A percentile compares a stretch with the other conserved stretches of the same genome.
Conservation (phyloP, 2,113 vertebrate species). For the Notiomystis cincta region DNA sequence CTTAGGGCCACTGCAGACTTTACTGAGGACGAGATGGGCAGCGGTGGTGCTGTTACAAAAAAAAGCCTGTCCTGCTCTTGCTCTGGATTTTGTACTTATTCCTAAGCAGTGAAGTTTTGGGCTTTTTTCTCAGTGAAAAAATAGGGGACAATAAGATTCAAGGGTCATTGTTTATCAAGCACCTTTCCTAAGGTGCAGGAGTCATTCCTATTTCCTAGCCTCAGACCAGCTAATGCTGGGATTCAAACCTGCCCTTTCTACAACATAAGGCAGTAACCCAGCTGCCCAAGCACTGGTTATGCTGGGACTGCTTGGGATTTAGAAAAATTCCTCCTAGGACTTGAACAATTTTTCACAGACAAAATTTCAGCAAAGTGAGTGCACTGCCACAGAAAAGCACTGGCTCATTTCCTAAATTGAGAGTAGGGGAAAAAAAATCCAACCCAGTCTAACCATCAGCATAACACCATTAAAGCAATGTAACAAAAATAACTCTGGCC, state of each 20-base stretch:
- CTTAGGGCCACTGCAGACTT: background rate
- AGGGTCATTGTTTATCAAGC: background rate
- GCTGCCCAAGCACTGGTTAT: background rate
- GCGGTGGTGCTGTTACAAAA: background rate
- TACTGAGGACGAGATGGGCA: background rate
- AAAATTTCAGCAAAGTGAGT: background rate
- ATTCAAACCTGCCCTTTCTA: background rate
- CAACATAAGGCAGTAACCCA: background rate
- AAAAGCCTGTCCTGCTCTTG: background rate
- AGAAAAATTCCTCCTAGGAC: background rate
- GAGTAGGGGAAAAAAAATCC: background rate
- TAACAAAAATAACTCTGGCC: constrained; percentile 21
- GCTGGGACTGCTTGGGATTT: background rate
- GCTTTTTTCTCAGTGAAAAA: background rate
- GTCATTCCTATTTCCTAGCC: background rate
- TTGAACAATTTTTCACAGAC: background rate
- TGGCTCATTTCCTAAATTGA: background rate
- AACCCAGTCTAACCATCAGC: background rate
- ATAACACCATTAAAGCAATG: background rate
- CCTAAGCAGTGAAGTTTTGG: background rate
- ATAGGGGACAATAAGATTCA: background rate
- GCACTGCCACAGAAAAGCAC: background rate
- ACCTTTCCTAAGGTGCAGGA: background rate
- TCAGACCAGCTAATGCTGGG: background rate
- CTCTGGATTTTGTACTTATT: background rate